Evolutionary conservation across 1,140 invertebrate species (phyloP), one percentile per base, ranked within the genome.

Genomic region (Papilio machaon): DNA sequence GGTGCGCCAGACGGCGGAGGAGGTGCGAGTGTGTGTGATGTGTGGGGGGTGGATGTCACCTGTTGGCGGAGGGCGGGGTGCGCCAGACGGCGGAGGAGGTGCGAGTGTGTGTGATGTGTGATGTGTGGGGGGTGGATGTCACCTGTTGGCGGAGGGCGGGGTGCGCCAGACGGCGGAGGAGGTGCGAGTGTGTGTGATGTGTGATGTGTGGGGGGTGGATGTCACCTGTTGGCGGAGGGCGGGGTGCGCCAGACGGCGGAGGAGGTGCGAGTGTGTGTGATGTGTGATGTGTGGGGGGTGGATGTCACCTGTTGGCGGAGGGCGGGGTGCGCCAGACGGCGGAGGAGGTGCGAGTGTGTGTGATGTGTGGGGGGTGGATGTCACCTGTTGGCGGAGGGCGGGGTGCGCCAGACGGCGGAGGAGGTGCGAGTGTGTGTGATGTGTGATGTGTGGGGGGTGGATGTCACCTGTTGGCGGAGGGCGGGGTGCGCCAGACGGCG

Each of bases 11-110:
- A 96, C 95, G 30, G 96, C 96, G 85, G 96, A 97, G 1, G 97
- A 97, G 54, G 96, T 97, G 47, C 97, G 95, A 96, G 23, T 2
- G 47, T 30, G 11, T 10, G 30, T 30, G 10, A 8, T 0, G 19
- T 11, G 64, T 64, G 8, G n/a, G 11, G n/a, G 11, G 58, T 64
- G 58, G n/a, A 7, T 35, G 81, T 90, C 8, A 58, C 54, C 54
- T 58, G 54, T 58, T 58, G 54, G 17, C 54, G 1, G 54, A n/a
- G 0, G 96, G 96, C 10, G 96, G 96, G 30, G 96, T 96, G 82
- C 95, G 95, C 97, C 97, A 97, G 49, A 96, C 95, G 30, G 96
- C 96, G 85, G 96, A 97, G 1, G 97, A 97, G 54, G 96, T 97
- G 47, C 97, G 95, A 10, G 60, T 70, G 64, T 30, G 4, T 35